These are phyloP conservation scores for Halcyon malimbica DNA, from an alignment of 2,113 vertebrate species.

Conservation along the genomic window DNA sequence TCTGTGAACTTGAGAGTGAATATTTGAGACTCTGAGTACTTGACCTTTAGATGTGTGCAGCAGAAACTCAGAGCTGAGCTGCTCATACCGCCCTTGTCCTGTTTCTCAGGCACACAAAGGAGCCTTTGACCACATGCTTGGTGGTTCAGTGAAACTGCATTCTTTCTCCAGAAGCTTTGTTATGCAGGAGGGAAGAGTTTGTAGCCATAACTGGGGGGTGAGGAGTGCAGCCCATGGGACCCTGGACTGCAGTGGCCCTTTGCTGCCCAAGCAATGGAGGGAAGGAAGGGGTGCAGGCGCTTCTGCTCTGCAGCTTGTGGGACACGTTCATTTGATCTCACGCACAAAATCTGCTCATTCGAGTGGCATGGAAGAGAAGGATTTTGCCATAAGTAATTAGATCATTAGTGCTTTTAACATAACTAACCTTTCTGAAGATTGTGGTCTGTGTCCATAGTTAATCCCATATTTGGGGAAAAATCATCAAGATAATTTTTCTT, in stretches of 20 bases:
- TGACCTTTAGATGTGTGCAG: neutral
- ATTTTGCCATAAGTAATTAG: neutral
- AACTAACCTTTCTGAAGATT: neutral
- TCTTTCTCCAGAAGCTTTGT: neutral
- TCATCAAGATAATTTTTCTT: neutral
- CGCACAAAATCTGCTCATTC: neutral
- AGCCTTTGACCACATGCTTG: neutral
- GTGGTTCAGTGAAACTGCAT: neutral
- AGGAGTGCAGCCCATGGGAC: neutral
- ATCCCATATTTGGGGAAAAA: neutral
- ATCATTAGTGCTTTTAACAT: neutral
- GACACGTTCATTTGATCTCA: neutral
- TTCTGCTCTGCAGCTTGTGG: neutral
- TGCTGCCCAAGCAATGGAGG: neutral
- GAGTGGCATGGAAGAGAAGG: neutral
- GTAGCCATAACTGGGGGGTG: neutral
- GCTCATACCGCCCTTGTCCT: neutral
- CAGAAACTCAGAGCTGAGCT: neutral
- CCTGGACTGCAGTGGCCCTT: fast-evolving
- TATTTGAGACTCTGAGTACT: neutral
- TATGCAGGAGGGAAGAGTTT: neutral
- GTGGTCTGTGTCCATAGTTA: neutral
- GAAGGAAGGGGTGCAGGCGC: too few relatives aligned
- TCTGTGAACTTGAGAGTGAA: fast-evolving
- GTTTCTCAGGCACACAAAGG: neutral